Percentiles rank a stretch among this genome's conserved stretches.
phyloP scores from a whole-genome alignment of 2,797 vertebrate genomes.

The Tauraco hartlaubi region DNA sequence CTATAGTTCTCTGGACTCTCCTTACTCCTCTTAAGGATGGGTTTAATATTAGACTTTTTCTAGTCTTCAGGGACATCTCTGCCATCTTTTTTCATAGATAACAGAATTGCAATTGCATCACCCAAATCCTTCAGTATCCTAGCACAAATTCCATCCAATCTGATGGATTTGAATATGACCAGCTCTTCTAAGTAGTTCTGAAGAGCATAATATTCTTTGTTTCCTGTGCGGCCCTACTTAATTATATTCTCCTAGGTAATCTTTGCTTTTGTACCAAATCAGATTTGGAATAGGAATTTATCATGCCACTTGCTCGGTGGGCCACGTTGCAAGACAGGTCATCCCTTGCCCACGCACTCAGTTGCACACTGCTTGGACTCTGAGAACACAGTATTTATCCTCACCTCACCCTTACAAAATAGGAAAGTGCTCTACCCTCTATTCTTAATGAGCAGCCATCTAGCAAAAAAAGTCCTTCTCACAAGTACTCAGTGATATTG shows the following conservation, averaged over 20 bases:
- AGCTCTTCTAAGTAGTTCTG: neutral
- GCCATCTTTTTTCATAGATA: neutral
- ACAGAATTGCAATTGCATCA: neutral
- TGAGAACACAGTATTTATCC: neutral
- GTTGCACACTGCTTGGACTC: neutral
- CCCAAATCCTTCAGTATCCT: neutral
- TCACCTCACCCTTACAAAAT: neutral
- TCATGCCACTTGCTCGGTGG: neutral
- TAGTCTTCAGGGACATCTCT: neutral
- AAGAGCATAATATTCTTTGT: neutral
- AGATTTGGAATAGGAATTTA: neutral
- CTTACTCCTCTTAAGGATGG: neutral
- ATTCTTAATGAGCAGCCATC: neutral
- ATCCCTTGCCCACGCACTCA: neutral
- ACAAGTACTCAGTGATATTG: neutral
- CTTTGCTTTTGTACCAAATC: neutral
- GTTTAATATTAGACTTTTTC: neutral
- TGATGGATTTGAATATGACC: neutral
- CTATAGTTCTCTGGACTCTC: neutral
- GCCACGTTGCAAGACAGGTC: neutral
- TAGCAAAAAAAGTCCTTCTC: neutral
- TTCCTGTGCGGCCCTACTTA: neutral
- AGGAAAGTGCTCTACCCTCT: neutral
- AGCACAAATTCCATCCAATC: neutral
- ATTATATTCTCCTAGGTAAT: neutral